Base-by-base conservation (phyloP, 2,113 vertebrate species). In the Megaceryle torquata region DNA sequence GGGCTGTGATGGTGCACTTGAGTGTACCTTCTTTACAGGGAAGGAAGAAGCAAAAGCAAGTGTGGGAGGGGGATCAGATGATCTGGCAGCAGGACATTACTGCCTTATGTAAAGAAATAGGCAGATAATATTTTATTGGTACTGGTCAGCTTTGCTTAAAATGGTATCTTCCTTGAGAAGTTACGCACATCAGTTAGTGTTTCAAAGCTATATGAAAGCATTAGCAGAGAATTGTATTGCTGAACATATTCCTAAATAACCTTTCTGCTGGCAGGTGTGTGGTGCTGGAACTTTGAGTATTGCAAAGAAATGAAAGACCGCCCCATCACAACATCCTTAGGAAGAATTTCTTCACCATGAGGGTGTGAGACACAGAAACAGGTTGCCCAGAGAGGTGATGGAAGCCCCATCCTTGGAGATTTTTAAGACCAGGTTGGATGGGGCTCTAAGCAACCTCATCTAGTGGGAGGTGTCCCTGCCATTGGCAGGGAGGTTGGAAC, bases 111-210 rank as follows among this genome's bases (percentile, higher is more conserved):
- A 44, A 81, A 86, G 41, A 29, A 48, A 37, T 11, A 82, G 25
- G 15, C 5, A 12, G 26, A 33, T 12, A 33, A 74, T 6, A 8
- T 37, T 93, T 54, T 64, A 41, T 21, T 56, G 8, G 22, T 59
- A 61, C 20, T 26, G 11, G 8, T 64, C n/a, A 46, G 17, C 35
- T 92, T 59, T 79, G 33, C 31, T 63, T 29, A 44, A 89, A 82
- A 88, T 20, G 12, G 53, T 25, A 25, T 21, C 31, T 44, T 48
- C 14, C 48, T 82, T 50, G 21, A 53, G 74, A 86, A 75, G 6
- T 21, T 39, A 33, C 9, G 10, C 44, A 13, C 0, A 0, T 22
- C 61, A 19, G 19, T 29, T 33, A 39, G 20, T 7, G 7, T 64
- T 74, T 75, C n/a, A 78, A 70, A 41, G 28, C 9, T 51, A 2